phyloP scores from a whole-genome alignment of 2,113 vertebrate genomes.

The Cathartes aura region DNA sequence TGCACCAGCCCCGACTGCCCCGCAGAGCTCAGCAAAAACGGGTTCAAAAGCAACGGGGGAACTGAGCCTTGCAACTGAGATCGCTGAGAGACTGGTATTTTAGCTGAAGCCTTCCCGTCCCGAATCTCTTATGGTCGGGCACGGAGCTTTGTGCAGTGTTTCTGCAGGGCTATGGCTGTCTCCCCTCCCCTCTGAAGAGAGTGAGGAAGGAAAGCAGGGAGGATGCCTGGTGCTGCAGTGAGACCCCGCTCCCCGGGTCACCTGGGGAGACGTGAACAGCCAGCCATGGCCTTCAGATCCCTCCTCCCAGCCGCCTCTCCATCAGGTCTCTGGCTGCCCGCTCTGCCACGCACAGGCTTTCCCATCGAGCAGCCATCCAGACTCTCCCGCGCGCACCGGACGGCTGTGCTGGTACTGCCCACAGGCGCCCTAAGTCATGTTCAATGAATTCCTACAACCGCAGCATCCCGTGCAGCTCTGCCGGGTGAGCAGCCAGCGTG shows the following conservation, averaged over 20 bases:
- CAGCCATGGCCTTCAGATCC: neutral
- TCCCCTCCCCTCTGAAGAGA: neutral
- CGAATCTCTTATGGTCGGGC: fast-evolving
- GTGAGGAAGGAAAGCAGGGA: neutral
- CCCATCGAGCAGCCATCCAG: neutral
- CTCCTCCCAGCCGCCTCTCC: neutral
- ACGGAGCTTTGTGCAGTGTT: fast-evolving
- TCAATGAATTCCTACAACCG: neutral
- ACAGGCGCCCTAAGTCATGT: neutral
- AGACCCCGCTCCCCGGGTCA: neutral
- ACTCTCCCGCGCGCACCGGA: neutral
- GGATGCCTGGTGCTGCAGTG: neutral
- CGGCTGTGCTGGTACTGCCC: neutral
- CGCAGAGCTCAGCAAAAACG: fast-evolving
- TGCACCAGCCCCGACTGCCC: neutral
- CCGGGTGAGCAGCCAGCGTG: neutral
- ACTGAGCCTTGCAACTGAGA: neutral
- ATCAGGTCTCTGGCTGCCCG: neutral
- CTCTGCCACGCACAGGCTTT: neutral
- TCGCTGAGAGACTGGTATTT: fast-evolving
- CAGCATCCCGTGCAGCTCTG: neutral
- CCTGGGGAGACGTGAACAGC: fast-evolving
- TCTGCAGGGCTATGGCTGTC: neutral
- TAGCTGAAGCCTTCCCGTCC: neutral
- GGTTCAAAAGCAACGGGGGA: neutral